A percentile compares a stretch with the other conserved stretches of the same genome.
Conservation (phyloP, 2,888 invertebrate genomes). For the Caenorhabditis plicata region DNA sequence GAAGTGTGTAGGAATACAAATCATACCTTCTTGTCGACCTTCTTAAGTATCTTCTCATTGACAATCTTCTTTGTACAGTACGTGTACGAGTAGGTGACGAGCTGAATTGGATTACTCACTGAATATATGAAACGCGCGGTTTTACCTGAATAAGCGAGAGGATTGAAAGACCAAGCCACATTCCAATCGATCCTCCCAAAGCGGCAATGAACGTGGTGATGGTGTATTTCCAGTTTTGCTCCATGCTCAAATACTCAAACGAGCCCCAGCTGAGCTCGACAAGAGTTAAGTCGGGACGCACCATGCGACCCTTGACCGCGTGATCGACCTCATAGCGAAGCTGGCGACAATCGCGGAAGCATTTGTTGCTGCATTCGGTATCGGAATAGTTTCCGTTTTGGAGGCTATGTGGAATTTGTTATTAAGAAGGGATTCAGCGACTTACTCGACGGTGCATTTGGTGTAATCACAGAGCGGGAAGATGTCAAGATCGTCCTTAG, state of each 20-base stretch:
- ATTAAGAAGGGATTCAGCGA: neutral
- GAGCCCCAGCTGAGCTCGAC: constrained; percentile 61
- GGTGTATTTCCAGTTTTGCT: constrained; percentile 58
- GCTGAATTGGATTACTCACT: constrained; percentile 30
- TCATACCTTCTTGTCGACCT: constrained; percentile 7
- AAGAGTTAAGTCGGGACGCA: constrained; percentile 59
- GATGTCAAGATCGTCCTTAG: constrained; percentile 48
- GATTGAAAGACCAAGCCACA: constrained; percentile 65
- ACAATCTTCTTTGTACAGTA: constrained; percentile 50
- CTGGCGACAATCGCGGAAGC: constrained; percentile 59
- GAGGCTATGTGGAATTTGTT: constrained; percentile 31
- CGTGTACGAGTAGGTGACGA: constrained; percentile 57
- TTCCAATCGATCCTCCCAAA: constrained; percentile 63
- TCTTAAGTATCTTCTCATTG: constrained; percentile 45
- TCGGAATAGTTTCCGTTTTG: constrained; percentile 60
- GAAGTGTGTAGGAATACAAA: too few relatives aligned
- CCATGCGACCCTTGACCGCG: constrained; percentile 56
- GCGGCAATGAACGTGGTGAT: constrained; percentile 61
- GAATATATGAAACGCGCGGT: neutral
- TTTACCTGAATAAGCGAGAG: constrained; percentile 62
- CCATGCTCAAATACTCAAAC: constrained; percentile 63
- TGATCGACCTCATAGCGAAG: constrained; percentile 57
- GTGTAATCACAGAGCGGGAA: constrained; percentile 61
- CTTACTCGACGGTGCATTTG: constrained; percentile 55
- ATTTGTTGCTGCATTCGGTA: constrained; percentile 52